phyloP scores from a whole-genome alignment of 1,140 invertebrate genomes.

The Formica exsecta region DNA sequence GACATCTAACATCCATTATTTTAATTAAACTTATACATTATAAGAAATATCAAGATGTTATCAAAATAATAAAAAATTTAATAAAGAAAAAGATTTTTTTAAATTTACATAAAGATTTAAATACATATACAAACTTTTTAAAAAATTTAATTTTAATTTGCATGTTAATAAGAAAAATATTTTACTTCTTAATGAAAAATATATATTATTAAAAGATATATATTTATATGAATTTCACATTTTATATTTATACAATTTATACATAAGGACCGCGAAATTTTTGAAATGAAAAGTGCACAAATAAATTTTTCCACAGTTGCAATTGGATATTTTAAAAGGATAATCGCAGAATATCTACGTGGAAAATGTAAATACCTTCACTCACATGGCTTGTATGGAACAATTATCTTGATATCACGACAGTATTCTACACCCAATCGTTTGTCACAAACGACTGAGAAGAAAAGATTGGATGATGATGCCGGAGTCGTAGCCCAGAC shows the following conservation, averaged over 20 bases:
- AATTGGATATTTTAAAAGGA: background rate
- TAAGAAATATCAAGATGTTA: background rate
- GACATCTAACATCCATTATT: background rate
- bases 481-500: conserved; percentile 54
- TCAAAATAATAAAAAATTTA: background rate
- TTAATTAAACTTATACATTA: background rate
- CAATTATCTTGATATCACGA: background rate
- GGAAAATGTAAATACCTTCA: conserved; percentile 10
- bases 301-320: background rate
- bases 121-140: background rate
- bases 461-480: conserved; percentile 52
- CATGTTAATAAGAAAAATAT: background rate
- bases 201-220: background rate
- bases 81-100: too few species aligned
- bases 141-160: conserved; percentile 12
- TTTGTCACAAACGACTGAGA: conserved; percentile 56
- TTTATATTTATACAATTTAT: background rate
- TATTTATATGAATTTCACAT: background rate
- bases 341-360: background rate
- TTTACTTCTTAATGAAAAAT: background rate
- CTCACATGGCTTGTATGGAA: background rate
- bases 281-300: background rate
- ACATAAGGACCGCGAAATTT: background rate
- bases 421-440: conserved; percentile 55
- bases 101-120: background rate